Base-by-base conservation (phyloP, 2,797 vertebrate genomes). In the Sus cebifrons region DNA sequence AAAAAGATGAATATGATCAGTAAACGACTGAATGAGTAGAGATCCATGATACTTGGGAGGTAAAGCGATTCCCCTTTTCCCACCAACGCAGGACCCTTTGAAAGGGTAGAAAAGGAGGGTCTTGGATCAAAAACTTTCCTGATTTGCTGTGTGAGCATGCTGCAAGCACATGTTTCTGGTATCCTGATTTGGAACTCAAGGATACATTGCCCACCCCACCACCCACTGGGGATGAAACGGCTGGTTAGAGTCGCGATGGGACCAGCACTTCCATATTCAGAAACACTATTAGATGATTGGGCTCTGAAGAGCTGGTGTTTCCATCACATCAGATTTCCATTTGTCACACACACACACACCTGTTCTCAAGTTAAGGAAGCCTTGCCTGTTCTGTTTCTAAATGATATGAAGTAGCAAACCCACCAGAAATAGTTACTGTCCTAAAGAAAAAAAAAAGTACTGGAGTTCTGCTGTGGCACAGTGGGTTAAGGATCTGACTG, bases 321-420 rank as follows among this genome's bases (percentile, higher is more conserved):
- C 2, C 15, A 75, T 56, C 27, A 74, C 16, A 27, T 54, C 12
- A 44, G 65, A 70, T 78, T 65, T 85, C 71, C 84, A 25, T 86
- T 36, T 86, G 27, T 83, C 75, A 62, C 29, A 73, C 44, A 65
- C 36, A 36, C 36, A 65, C n/a, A 67, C 23, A 71, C 11, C 29
- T 29, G 40, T 44, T 64, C 10, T 0, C n/a, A 73, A 62, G 29
- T 74, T 64, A 70, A 93, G 40, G 52, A 73, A 86, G 78, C 25
- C 16, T 32, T 87, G 12, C 21, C 32, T 5, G 60, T 93, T 86
- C 49, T 94, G 23, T 60, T 94, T 91, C 62, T 91, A 32, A 96
- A 74, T 89, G 65, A 75, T 21, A 15, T 25, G 17, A 68, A 92
- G 78, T 40, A 67, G 68, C 40, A 89, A 91, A 94, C 64, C 14